Base-by-base conservation (phyloP, 2,888 invertebrate species). In the Sphaeridia pumilis region DNA sequence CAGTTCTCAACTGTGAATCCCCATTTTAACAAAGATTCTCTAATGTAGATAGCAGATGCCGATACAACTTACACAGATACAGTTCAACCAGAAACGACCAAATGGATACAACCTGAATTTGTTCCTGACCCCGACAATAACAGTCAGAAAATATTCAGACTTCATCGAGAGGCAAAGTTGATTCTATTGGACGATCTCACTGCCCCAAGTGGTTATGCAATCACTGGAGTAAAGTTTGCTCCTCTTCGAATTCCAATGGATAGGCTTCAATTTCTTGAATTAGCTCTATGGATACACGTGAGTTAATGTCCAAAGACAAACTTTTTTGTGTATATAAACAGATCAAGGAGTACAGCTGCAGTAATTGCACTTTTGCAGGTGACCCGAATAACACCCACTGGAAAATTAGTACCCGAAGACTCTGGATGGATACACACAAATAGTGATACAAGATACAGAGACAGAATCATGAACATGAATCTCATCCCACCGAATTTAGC, bases 21-120 rank as follows among this genome's bases (percentile, higher is more conserved):
- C n/a, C n/a, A n/a, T n/a, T n/a, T n/a, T n/a, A n/a, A n/a, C n/a
- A n/a, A n/a, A n/a, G n/a, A n/a, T n/a, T n/a, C n/a, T n/a, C 22
- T 14, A n/a, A n/a, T n/a, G n/a, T n/a, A 55, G 55, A 55, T 55
- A 27, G 51, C 55, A 1, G 46, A 51, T 21, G 55, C 47, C 2
- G 27, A 20, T 10, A 22, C 45, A 4, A 35, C 34, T 10, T 21
- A 31, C 17, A 14, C 12, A 12, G 47, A 46, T 4, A 10, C 10
- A 7, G 25, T 50, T 3, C 42, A 47, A 12, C 5, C 12, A 1
- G 24, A 27, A 2, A 49, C 46, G 4, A 24, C 43, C 10, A 28
- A 25, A 4, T 55, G 55, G 55, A 25, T 55, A 27, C 28, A 38
- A 10, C 35, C 46, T 14, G 5, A 14, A 4, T 34, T 28, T 1